Base-by-base conservation (phyloP, 2,888 invertebrate genomes). In the Cremastinae sp. region DNA sequence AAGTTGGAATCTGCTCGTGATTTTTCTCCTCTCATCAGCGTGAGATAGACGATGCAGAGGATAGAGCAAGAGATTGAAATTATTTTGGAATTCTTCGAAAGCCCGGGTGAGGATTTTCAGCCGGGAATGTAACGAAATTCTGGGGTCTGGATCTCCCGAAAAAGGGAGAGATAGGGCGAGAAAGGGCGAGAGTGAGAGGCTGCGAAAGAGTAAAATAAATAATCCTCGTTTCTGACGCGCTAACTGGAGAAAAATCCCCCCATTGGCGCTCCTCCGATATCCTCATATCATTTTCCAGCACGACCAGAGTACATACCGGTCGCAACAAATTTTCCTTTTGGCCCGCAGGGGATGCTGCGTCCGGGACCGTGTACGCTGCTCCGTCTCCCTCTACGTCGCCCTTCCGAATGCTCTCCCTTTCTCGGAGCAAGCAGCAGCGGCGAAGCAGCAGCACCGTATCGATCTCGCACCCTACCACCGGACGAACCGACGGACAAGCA, bases 381-480 rank as follows among this genome's bases (percentile, higher is more conserved):
- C 5, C 28, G 28, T 28, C 28, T 28, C 28, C 28, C 2, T 28
- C 28, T 28, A n/a, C n/a, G n/a, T n/a, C n/a, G n/a, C n/a, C n/a
- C 28, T 28, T 5, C 28, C 28, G 28, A 28, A 28, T 28, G 28
- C 28, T 28, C 5, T 28, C 28, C 28, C 28, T 28, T 28, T 28
- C 28, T 28, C 28, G 28, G 28, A 28, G 28, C 28, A 70, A 59
- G 68, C 74, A 62, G 64, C 62, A 73, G 75, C 68, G 38, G 68
- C 72, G 69, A 64, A 68, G 36, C 62, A 72, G 41, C 61, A 68
- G 80, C 83, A 78, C 76, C 69, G 78, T 88, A 88, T 88, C 88
- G 88, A 88, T 88, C 87, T 86, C 80, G 77, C 81, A 80, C 83
- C 82, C 84, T 81, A 82, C 84, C 83, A 79, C 82, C 82, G 82